phyloP scores from a whole-genome alignment of 1,140 invertebrate species.

The Ostrea edulis region DNA sequence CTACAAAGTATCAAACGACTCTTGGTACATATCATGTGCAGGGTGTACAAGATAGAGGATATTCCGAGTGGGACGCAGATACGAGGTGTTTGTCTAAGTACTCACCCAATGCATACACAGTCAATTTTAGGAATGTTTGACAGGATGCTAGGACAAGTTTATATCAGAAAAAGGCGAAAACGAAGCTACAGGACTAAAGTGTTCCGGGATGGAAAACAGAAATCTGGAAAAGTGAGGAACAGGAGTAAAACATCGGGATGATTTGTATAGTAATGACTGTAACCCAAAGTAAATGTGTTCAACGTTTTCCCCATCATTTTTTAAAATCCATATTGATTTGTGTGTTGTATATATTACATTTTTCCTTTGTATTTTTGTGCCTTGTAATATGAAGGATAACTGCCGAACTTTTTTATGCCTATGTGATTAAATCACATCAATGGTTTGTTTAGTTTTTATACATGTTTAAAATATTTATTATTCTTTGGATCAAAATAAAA shows the following conservation, averaged over 20 bases:
- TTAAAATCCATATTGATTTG: background rate
- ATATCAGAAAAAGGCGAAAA: background rate
- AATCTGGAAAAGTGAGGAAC: background rate
- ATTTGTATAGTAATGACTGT: background rate
- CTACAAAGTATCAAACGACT: background rate
- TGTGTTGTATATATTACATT: too few relatives aligned
- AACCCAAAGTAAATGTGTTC: too few relatives aligned
- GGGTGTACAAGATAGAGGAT: background rate
- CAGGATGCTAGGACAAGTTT: background rate
- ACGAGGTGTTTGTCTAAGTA: background rate
- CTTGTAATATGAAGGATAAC: too few relatives aligned
- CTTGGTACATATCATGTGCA: background rate
- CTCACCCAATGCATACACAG: background rate
- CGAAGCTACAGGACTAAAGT: background rate
- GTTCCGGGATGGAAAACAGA: background rate
- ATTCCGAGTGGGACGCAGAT: background rate
- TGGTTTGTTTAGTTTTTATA: too few relatives aligned
- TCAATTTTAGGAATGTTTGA: background rate
- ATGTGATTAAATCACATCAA: too few relatives aligned
- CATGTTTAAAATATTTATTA: too few relatives aligned
- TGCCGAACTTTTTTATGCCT: too few relatives aligned
- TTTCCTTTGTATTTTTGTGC: too few relatives aligned
- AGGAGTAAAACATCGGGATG: background rate
- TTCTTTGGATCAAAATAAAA: too few relatives aligned
- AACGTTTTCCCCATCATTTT: background rate